These are phyloP conservation scores for Aurelia coerulea DNA, from an alignment of 30 jellyfish, hydroid and myxozoan genomes.

Conservation along the genomic window DNA sequence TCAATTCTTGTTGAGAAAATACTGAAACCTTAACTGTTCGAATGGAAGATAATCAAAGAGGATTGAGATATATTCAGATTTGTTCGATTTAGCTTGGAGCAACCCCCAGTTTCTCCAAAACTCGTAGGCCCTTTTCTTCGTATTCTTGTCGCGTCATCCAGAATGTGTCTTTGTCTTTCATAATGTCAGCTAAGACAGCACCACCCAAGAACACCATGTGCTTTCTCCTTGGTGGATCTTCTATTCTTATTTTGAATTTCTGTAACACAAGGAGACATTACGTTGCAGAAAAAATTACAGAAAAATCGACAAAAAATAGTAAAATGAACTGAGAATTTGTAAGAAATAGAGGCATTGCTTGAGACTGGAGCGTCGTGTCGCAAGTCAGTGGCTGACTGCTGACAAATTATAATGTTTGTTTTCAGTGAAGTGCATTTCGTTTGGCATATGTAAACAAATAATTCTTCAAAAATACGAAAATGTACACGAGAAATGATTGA, in stretches of 20 bases:
- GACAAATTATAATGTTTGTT: too few species aligned
- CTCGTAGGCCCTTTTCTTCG: conserved; percentile 92
- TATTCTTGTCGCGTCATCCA: conserved; percentile 96
- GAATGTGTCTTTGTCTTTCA: conserved; percentile 94
- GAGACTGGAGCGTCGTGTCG: too few species aligned
- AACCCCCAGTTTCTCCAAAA: conserved; percentile 94
- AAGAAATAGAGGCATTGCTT: background rate
- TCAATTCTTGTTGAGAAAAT: too few species aligned
- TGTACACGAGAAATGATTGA: too few species aligned
- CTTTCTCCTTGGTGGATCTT: conserved; percentile 99
- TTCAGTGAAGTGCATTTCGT: too few species aligned
- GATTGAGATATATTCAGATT: background rate
- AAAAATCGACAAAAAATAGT: background rate
- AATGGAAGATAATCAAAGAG: background rate
- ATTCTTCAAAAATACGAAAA: too few species aligned
- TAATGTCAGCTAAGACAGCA: conserved; percentile 98
- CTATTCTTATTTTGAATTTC: conserved; percentile 98
- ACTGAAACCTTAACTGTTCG: too few species aligned
- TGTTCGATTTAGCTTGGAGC: conserved; percentile 80
- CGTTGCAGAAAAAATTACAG: too few species aligned
- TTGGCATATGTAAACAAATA: too few species aligned
- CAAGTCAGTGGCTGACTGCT: too few species aligned
- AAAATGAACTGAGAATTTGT: background rate
- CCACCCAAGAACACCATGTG: conserved; percentile 99
- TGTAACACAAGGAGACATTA: conserved; percentile 12